Base-by-base conservation (phyloP, 2,797 vertebrate species). In the Coilia nasus region DNA sequence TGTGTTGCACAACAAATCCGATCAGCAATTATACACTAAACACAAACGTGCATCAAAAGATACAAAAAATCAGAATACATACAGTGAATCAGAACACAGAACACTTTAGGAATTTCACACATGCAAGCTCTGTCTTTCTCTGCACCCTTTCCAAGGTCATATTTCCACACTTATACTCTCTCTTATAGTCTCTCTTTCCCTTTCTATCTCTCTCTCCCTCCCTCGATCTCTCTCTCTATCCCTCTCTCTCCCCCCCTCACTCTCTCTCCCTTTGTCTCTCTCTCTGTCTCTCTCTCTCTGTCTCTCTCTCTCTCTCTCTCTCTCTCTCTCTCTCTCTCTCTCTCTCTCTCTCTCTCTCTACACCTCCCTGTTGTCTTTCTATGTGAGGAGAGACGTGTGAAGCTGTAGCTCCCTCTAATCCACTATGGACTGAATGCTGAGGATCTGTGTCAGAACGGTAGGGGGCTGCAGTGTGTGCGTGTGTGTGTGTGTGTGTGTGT, bases 401-500 rank as follows among this genome's bases (percentile, higher is more conserved):
- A 5, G 31, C 67, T 75, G 64, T 0, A 10, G 64, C 23, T 28
- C 64, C 25, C 67, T 78, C 71, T 78, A 44, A 41, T 78, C 35
- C 31, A 78, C 6, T 6, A 15, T 44, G 17, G 35, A 15, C 2
- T 41, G 71, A 44, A 44, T 78, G 21, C 35, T 78, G 41, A 41
- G 17, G 35, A 78, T 71, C 35, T 78, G 71, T 78, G 71, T 78
- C 71, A 44, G 35, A n/a, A 31, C 4, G 6, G 19, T 15, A 21
- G 35, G 71, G 35, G 17, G 31, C 71, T 12, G 19, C 15, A 41
- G 10, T 31, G 25, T 67, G 62, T 67, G 62, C 11, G 67, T 35
- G 28, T 75, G 67, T 35, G 67, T 75, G 67, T 75, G 67, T 75
- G 28, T 75, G 28, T 35, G 50, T 54, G 50, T 54, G 50, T 54